phyloP scores from a whole-genome alignment of 2,113 vertebrate genomes.

The Chloropsis cyanopogon region DNA sequence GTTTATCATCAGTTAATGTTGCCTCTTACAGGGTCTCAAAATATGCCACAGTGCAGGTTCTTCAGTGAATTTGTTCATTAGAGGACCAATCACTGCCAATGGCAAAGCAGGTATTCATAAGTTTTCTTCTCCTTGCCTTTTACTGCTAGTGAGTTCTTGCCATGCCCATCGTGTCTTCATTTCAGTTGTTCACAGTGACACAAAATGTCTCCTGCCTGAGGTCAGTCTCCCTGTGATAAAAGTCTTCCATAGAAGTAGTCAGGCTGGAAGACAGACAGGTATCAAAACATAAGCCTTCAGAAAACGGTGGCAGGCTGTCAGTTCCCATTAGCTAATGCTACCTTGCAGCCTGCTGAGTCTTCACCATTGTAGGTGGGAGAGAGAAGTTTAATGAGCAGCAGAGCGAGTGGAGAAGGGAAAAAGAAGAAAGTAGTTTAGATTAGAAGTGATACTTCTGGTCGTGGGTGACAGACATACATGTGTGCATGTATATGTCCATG shows the following conservation, averaged over 20 bases:
- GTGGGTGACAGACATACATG: neutral
- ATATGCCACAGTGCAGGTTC: neutral
- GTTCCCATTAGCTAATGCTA: conserved; percentile 29
- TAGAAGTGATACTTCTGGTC: neutral
- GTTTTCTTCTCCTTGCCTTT: conserved; percentile 14
- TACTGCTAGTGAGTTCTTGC: neutral
- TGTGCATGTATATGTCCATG: neutral
- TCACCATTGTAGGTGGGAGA: neutral
- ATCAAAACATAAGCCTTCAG: neutral
- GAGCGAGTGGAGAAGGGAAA: neutral
- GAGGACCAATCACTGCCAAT: neutral
- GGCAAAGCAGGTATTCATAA: neutral
- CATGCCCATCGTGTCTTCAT: neutral
- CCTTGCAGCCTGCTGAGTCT: conserved; percentile 35
- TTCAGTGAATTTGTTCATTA: conserved; percentile 5
- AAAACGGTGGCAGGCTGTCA: conserved; percentile 48
- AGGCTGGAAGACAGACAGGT: conserved; percentile 39
- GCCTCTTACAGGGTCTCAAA: neutral
- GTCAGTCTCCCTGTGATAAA: conserved; percentile 49
- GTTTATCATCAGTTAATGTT: conserved; percentile 24
- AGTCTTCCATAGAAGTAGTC: conserved; percentile 25
- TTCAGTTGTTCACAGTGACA: conserved; percentile 27
- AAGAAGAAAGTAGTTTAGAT: neutral
- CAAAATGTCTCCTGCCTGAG: conserved; percentile 41
- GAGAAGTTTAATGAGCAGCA: conserved; percentile 57